Evolutionary conservation across 2,797 vertebrate species (phyloP), one percentile per base, ranked within the genome.

Genomic region (Cygnus olor): DNA sequence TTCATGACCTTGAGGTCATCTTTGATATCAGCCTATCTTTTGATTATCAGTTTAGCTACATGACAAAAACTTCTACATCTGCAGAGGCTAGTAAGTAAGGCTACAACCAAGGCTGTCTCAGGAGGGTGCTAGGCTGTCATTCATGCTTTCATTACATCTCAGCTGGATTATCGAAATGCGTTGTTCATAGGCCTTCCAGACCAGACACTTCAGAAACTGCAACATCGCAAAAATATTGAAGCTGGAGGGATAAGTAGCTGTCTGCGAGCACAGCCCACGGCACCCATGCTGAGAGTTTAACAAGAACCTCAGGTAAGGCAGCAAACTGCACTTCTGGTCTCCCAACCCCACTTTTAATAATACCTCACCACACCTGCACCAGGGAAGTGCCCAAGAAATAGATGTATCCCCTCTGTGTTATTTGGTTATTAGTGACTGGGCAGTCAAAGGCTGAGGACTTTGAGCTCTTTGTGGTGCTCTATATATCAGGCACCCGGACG

Each of bases 41-140:
- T 96, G 94, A 96, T 96, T 91, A 93, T 89, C 93, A 77, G 87
- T 91, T 95, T 94, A 91, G 90, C 64, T 95, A 73, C 60, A 58
- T 16, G 74, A 94, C 56, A 95, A 96, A 96, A 95, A 65, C 82
- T 88, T 88, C 42, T 51, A 28, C 30, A 81, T 81, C 68, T 77
- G 68, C 93, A 92, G 89, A 91, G 60, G 80, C 68, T 0, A 80
- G 87, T 58, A 74, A 92, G 85, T 88, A 89, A 92, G 79, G 88
- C 77, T 77, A 73, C 89, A 95, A 65, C n/a, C 66, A 80, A 88
- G 76, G 82, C 89, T 90, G 80, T 91, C 94, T 89, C 94, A 88
- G 92, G 93, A 91, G 89, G 94, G 82, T 94, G 94, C 85, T 38
- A 57, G 83, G 85, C 70, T 96, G 78, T 90, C 89, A 95, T 93